Evolutionary conservation across 2,113 vertebrate species (phyloP).

Genomic region (Uria lomvia): DNA sequence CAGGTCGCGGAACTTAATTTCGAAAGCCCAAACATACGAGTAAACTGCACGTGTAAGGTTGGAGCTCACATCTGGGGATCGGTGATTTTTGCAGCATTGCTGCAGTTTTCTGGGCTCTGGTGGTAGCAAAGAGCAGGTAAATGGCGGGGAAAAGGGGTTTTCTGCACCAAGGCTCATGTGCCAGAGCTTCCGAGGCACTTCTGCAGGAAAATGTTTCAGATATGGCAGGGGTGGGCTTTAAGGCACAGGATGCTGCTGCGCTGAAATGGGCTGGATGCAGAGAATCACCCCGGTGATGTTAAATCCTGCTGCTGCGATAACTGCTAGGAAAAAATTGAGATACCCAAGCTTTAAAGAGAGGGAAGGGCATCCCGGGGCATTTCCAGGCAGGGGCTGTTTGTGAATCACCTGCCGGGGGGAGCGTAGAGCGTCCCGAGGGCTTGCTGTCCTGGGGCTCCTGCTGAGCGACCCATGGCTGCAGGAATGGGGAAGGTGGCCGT

Average conservation of each 20-base stretch:
- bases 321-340: not conserved
- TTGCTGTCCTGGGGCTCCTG: not conserved
- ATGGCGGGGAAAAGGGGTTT: not conserved
- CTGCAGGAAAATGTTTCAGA: too few species aligned
- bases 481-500: not conserved
- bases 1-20: not conserved
- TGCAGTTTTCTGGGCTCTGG: not conserved
- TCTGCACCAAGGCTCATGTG: accelerated
- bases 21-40: not conserved
- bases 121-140: not conserved
- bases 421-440: not conserved
- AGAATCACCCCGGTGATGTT: not conserved
- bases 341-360: not conserved
- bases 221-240: not conserved
- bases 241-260: not conserved
- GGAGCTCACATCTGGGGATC: not conserved
- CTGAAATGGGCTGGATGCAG: too few species aligned
- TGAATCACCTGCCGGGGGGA: not conserved
- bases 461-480: too few species aligned
- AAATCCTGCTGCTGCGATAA: not conserved
- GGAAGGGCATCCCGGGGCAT: accelerated
- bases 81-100: not conserved
- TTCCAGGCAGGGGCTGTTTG: not conserved
- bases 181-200: not conserved
- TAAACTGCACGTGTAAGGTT: accelerated